These are phyloP conservation scores for Heloderma charlesbogerti DNA, from an alignment of 2,113 vertebrate genomes.

Conservation along the genomic window DNA sequence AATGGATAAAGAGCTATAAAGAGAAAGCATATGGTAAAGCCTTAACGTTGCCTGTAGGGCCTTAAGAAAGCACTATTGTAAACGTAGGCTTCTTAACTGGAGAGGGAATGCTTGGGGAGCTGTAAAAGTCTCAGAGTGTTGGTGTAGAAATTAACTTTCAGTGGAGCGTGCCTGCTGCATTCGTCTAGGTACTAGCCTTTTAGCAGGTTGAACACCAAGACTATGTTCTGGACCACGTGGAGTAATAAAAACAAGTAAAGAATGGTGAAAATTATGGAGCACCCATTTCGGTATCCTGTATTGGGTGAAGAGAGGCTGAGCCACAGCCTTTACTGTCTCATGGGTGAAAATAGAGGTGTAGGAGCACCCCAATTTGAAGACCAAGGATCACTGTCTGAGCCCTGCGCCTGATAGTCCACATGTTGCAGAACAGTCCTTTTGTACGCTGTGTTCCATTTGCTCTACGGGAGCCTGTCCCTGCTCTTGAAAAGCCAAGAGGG, in stretches of 20 bases:
- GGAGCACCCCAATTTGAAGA: background rate
- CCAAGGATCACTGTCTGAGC: too few species aligned
- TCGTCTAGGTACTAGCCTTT: too few species aligned
- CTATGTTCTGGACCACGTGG: background rate
- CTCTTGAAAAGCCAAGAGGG: background rate
- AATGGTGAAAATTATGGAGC: background rate
- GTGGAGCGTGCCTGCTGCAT: background rate
- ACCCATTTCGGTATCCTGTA: background rate
- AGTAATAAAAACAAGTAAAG: background rate
- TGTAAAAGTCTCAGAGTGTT: background rate
- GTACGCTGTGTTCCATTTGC: background rate
- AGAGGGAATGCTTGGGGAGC: background rate
- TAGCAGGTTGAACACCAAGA: background rate
- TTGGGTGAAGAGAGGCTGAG: background rate
- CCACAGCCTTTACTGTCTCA: background rate
- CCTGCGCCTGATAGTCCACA: too few species aligned
- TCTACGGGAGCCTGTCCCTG: background rate
- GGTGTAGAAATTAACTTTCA: slow-evolving; percentile 5
- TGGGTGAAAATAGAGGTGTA: background rate
- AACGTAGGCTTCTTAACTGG: background rate
- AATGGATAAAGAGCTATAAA: background rate
- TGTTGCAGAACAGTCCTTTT: background rate
- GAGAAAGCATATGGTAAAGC: background rate
- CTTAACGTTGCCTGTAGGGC: background rate
- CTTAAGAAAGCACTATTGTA: background rate